Percentiles rank a stretch among this genome's conserved stretches.
Conservation (phyloP, 2,797 vertebrate genomes). For the Poeciliopsis presidionis region DNA sequence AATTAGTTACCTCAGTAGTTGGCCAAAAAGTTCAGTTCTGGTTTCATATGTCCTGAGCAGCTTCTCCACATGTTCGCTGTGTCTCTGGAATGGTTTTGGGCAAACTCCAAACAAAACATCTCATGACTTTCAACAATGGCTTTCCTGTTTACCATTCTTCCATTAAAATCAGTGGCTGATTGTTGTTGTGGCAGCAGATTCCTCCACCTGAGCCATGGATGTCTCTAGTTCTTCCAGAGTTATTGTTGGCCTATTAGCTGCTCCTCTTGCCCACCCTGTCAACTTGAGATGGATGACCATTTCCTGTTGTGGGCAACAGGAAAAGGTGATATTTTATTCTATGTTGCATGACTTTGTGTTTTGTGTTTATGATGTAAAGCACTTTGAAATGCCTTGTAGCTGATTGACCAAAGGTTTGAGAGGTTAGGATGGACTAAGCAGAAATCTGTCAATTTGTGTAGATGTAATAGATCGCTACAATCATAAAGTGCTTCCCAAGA, state of each 20-base stretch:
- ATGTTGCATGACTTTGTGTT: no score
- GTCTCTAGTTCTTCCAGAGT: not conserved
- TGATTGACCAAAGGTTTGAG: no score
- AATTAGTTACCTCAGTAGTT: not conserved
- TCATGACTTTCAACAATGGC: not conserved
- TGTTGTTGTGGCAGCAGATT: not conserved
- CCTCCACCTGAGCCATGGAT: not conserved
- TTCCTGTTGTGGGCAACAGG: no score
- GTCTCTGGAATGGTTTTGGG: not conserved
- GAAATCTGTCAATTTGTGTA: not conserved
- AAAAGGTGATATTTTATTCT: no score
- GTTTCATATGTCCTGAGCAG: not conserved
- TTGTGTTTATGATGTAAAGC: no score
- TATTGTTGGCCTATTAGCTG: not conserved
- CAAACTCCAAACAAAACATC: not conserved
- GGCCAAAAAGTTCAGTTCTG: not conserved
- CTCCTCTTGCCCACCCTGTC: not conserved
- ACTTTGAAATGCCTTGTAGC: no score
- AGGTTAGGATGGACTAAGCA: not conserved
- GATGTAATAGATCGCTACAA: no score
- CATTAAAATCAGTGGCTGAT: not conserved
- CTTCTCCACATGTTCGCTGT: not conserved
- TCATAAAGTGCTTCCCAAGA: not conserved
- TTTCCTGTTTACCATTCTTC: not conserved
- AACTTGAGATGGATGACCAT: not conserved